phyloP scores from a whole-genome alignment of 1,140 invertebrate species.

The Halesus radiatus region DNA sequence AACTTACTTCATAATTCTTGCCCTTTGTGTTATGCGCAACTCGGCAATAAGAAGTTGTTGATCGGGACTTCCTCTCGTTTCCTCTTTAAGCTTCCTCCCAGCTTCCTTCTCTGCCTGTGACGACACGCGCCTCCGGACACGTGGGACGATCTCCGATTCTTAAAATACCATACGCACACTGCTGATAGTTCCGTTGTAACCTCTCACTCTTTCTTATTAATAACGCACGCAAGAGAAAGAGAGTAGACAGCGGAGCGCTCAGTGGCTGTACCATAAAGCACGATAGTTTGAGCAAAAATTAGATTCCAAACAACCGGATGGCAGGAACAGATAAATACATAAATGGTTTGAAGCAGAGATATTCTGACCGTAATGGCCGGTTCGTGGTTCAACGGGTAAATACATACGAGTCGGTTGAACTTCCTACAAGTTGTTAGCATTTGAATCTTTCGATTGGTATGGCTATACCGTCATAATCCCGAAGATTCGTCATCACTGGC shows the following conservation, averaged over 20 bases:
- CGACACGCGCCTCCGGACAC: constrained; percentile 16
- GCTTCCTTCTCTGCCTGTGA: not conserved
- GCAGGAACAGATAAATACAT: not conserved
- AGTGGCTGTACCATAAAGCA: not conserved
- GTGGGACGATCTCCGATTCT: constrained; percentile 21
- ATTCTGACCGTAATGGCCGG: too few species aligned
- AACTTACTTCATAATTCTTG: not conserved
- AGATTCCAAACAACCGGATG: not conserved
- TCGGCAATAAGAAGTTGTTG: not conserved
- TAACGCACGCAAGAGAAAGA: too few species aligned
- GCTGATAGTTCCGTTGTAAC: too few species aligned
- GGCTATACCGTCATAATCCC: too few species aligned
- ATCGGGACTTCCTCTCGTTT: constrained; percentile 1
- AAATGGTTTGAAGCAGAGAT: not conserved
- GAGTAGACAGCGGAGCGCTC: too few species aligned
- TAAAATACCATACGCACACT: not conserved
- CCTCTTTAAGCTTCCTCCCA: not conserved
- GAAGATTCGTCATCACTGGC: too few species aligned
- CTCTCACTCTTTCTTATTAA: too few species aligned
- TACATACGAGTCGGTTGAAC: too few species aligned
- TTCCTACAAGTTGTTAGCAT: too few species aligned
- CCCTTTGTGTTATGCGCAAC: not conserved
- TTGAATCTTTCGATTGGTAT: too few species aligned
- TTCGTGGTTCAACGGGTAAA: too few species aligned
- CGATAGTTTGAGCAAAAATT: not conserved